Evolutionary conservation across 2,888 invertebrate species (phyloP).

Genomic region (Acleris holmiana): DNA sequence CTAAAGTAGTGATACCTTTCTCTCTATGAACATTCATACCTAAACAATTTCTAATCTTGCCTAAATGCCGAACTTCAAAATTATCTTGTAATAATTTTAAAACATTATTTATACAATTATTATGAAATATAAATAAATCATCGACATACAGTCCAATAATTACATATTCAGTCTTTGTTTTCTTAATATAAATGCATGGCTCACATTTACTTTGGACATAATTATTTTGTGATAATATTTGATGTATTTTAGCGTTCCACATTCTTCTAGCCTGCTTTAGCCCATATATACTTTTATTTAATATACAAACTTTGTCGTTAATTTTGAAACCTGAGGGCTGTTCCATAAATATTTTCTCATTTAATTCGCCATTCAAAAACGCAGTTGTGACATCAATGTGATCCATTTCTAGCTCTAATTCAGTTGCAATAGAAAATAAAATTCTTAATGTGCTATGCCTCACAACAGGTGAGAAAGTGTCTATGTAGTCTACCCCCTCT

Average conservation of each 20-base stretch:
- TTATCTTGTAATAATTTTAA: constrained; percentile 4
- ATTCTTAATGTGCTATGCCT: constrained; percentile 10
- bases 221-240: background rate
- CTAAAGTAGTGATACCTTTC: constrained; percentile 14
- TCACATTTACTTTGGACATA: constrained; percentile 15
- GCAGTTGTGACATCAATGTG: constrained; percentile 25
- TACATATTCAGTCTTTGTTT: background rate
- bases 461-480: constrained; percentile 11
- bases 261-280: constrained; percentile 2
- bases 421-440: constrained; percentile 11
- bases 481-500: constrained; percentile 14
- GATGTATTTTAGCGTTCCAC: background rate
- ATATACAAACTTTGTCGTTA: constrained; percentile 4
- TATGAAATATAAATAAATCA: constrained; percentile 11
- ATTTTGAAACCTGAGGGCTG: constrained; percentile 10
- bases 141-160: constrained; percentile 15
- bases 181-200: constrained; percentile 21
- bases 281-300: background rate
- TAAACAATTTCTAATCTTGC: constrained; percentile 13
- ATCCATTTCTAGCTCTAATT: constrained; percentile 11
- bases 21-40: constrained; percentile 21
- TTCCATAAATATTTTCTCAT: background rate
- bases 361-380: constrained; percentile 9
- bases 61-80: constrained; percentile 22
- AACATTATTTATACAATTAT: constrained; percentile 1